Conservation (phyloP, 2,797 vertebrate genomes). For the Emydoidea blandingii region DNA sequence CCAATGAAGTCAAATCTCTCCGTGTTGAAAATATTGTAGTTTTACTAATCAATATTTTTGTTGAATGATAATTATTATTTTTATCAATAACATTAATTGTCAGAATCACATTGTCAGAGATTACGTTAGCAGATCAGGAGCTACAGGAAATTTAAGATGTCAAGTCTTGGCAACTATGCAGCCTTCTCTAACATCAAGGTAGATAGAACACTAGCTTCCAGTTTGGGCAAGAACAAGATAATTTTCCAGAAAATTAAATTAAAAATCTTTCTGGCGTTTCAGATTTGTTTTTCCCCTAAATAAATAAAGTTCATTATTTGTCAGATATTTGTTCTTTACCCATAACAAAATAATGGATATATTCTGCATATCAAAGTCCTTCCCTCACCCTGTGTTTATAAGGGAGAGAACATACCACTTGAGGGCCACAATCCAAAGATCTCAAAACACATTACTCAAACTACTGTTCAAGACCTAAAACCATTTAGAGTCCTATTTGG, state of each 20-base stretch:
- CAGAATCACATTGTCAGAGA: neutral
- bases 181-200: rapidly evolving
- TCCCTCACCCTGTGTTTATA: neutral
- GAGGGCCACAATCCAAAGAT: neutral
- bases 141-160: rapidly evolving
- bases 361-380: neutral
- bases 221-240: neutral
- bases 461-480: constrained; percentile 3
- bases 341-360: neutral
- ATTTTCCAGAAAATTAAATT: neutral
- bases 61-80: neutral
- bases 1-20: neutral
- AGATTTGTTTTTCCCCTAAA: neutral
- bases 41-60: neutral
- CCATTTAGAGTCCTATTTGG: neutral
- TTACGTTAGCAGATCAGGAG: neutral
- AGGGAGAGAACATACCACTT: neutral
- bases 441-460: neutral
- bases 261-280: rapidly evolving
- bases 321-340: neutral
- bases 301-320: neutral
- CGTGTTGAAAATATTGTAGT: neutral
- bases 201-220: neutral
- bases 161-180: neutral
- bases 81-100: neutral